A percentile compares a stretch with the other conserved stretches of the same genome.
Conservation (phyloP, 2,888 invertebrate species). For the Eristalis tenax region DNA sequence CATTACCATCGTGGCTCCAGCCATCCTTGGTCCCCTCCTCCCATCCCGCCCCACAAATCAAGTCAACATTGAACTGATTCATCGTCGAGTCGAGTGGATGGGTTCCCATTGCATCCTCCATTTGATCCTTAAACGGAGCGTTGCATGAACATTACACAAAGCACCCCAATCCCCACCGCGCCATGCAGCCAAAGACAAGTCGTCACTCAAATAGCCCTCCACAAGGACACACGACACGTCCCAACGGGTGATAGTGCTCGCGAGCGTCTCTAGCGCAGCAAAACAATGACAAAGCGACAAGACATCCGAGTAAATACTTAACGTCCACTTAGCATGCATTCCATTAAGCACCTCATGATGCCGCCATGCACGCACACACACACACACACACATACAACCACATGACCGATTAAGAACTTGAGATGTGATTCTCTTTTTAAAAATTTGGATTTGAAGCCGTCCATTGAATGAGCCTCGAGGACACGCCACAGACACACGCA, state of each 20-base stretch:
- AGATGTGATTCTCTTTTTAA: neutral
- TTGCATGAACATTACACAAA: neutral
- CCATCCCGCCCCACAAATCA: neutral
- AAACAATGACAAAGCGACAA: neutral
- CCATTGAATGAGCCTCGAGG: no score
- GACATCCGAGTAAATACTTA: slow-evolving; percentile 50
- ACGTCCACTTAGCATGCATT: slow-evolving; percentile 58
- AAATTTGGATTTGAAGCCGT: neutral
- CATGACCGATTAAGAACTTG: neutral
- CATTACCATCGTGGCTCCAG: neutral
- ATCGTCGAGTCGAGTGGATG: neutral
- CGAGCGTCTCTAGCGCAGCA: neutral
- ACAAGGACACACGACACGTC: neutral
- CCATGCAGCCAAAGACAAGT: neutral
- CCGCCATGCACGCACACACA: neutral
- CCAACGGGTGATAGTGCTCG: no score
- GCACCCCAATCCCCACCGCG: neutral
- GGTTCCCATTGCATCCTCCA: neutral
- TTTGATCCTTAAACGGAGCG: neutral
- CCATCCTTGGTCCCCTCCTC: neutral
- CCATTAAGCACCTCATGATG: slow-evolving; percentile 62
- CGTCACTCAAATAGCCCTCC: neutral
- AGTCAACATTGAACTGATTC: neutral
- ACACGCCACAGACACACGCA: no score
- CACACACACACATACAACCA: neutral